Conservation (phyloP, 2,797 vertebrate species). For the Pangasius mekongensis region DNA sequence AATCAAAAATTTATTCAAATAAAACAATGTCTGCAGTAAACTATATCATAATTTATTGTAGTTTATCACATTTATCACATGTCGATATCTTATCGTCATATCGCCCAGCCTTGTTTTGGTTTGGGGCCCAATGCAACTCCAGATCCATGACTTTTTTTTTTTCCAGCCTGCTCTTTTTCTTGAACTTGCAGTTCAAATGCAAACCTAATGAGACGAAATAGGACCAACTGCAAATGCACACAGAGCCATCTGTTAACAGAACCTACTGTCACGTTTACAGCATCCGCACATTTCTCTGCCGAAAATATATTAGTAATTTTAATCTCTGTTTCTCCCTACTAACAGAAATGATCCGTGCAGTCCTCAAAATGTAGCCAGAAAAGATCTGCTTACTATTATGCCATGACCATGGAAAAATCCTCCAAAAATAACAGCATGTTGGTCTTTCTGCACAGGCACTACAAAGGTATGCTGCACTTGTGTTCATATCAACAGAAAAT, state of each 20-base stretch:
- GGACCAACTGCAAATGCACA: background rate
- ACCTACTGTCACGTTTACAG: background rate
- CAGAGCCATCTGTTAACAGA: conserved; percentile 11
- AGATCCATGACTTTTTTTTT: background rate
- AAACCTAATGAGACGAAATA: conserved; percentile 10
- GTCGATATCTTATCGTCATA: too few species aligned
- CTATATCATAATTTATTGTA: background rate
- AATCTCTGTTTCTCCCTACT: background rate
- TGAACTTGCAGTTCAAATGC: background rate
- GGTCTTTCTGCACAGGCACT: conserved; percentile 9
- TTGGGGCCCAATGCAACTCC: background rate
- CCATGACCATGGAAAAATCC: conserved; percentile 1
- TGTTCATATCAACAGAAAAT: conserved; percentile 25
- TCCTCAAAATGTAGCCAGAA: background rate
- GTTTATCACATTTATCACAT: background rate
- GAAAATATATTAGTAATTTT: conserved; percentile 4
- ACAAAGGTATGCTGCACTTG: conserved; percentile 30
- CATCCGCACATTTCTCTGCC: background rate
- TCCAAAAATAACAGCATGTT: background rate
- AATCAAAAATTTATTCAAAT: background rate
- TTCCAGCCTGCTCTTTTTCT: background rate
- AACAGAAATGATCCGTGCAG: background rate
- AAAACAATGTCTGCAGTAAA: background rate
- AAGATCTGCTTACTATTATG: conserved; percentile 4
- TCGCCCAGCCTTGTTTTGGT: background rate